Base-by-base conservation (phyloP, 2,797 vertebrate genomes). In the Phyllotis vaccarum region DNA sequence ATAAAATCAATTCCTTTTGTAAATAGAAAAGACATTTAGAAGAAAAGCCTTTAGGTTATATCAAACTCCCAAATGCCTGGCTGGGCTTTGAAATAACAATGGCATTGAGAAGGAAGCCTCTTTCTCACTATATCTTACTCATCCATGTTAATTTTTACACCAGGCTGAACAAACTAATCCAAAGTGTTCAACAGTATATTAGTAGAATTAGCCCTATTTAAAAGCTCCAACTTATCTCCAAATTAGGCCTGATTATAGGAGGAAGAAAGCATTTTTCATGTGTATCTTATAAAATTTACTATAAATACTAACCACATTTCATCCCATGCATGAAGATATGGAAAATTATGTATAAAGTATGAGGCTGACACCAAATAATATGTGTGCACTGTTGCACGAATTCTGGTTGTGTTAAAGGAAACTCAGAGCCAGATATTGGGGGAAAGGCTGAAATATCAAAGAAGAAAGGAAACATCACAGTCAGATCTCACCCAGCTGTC, bases 341-440 rank as follows among this genome's bases (percentile, higher is more conserved):
- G 10, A 86, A 91, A 74, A 93, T 58, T 95, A 24, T 78, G 22
- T 79, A 91, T 70, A 81, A 93, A 91, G 31, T 29, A 68, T 86
- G 72, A 96, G 62, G 8, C 66, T 95, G 70, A 94, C 95, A 87
- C 54, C n/a, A 96, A 92, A 82, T 76, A 90, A 75, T 68, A 91
- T 14, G 34, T 95, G 43, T 40, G 10, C 13, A 81, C 3, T 37
- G n/a, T n/a, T n/a, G n/a, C n/a, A n/a, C n/a, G n/a, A n/a, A n/a
- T n/a, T n/a, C n/a, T n/a, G n/a, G n/a, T n/a, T n/a, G n/a, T n/a
- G n/a, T n/a, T n/a, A n/a, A n/a, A n/a, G n/a, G n/a, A n/a, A n/a
- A n/a, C n/a, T n/a, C n/a, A n/a, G n/a, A n/a, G n/a, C n/a, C n/a
- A n/a, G n/a, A n/a, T n/a, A n/a, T n/a, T n/a, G n/a, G n/a, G n/a